Base-by-base conservation (phyloP, 2,888 invertebrate genomes). In the Plusia festucae region DNA sequence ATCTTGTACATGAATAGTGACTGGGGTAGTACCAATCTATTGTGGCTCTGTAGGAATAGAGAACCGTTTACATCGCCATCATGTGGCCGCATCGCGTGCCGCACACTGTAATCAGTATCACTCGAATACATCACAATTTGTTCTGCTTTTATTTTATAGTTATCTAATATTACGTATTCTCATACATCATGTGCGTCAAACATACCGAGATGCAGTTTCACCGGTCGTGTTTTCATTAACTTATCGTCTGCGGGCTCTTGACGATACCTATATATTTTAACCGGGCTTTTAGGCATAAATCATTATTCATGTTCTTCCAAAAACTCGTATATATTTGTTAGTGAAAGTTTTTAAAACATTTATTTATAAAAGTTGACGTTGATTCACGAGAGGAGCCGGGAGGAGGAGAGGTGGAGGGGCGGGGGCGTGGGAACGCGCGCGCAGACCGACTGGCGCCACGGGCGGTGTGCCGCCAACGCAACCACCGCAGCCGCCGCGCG, bases 401-500 rank as follows among this genome's bases (percentile, higher is more conserved):
- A 71, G 60, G 67, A 82, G 70, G 75, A 72, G 78, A 65, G 60
- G 77, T 66, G 83, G 82, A 75, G 78, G 73, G 78, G 79, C n/a
- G 76, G 82, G 90, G 89, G 90, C 90, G 92, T 86, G 93, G 90
- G 90, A 79, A 83, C 79, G 84, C 83, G 78, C 75, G 75, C 84
- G 81, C 90, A 94, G 94, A 94, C 94, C 84, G 90, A 88, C 83
- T 89, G 94, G 92, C 94, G 94, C 94, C 93, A 91, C 87, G 81
- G 90, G 90, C 90, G 84, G 82, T 88, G 84, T 79, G 68, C 77
- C 86, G 85, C 88, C 88, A 85, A 86, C 88, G 80, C 78, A 60
- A 22, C 66, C 60, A 22, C 56, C 27, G 27, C 30, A 30, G 49
- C 58, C 15, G 22, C 30, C 13, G 18, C 51, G 20, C 22, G 16